A percentile compares a stretch with the other conserved stretches of the same genome.
Conservation (phyloP, 2,888 invertebrate species). For the Subacronicta megacephala region DNA sequence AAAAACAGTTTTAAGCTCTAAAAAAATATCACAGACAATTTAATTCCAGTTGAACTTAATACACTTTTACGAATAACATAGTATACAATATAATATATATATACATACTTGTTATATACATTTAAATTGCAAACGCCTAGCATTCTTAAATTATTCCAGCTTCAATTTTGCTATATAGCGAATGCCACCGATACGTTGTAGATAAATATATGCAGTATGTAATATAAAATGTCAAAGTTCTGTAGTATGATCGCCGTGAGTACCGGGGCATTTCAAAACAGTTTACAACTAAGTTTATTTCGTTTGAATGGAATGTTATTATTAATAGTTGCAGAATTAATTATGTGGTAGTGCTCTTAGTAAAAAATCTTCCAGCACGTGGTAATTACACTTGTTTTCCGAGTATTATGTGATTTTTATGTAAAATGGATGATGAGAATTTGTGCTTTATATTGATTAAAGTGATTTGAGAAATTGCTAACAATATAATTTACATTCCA, state of each 20-base stretch:
- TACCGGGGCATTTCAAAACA: slow-evolving; percentile 76
- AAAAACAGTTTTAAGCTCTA: background rate
- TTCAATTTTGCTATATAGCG: slow-evolving; percentile 58
- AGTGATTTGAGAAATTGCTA: slow-evolving; percentile 53
- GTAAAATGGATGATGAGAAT: slow-evolving; percentile 61
- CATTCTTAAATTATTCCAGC: slow-evolving; percentile 75
- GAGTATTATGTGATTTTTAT: slow-evolving; percentile 66
- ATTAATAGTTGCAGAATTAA: slow-evolving; percentile 69
- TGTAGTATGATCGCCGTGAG: slow-evolving; percentile 63
- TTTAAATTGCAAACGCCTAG: slow-evolving; percentile 67
- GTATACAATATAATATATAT: background rate
- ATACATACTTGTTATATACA: slow-evolving; percentile 11
- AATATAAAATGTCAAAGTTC: slow-evolving; percentile 45
- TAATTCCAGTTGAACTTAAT: background rate
- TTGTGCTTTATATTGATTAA: slow-evolving; percentile 61
- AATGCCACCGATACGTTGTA: slow-evolving; percentile 75
- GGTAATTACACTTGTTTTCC: slow-evolving; percentile 64
- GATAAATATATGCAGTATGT: slow-evolving; percentile 54
- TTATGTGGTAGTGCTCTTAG: slow-evolving; percentile 77
- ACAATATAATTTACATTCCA: slow-evolving; percentile 64
- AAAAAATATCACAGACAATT: too few relatives aligned
- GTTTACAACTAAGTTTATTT: slow-evolving; percentile 60
- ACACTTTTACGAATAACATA: background rate
- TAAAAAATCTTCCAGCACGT: slow-evolving; percentile 78
- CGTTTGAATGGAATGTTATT: slow-evolving; percentile 68